These are phyloP conservation scores for Lampropteryx suffumata DNA, from an alignment of 2,888 invertebrate genomes.

Conservation along the genomic window DNA sequence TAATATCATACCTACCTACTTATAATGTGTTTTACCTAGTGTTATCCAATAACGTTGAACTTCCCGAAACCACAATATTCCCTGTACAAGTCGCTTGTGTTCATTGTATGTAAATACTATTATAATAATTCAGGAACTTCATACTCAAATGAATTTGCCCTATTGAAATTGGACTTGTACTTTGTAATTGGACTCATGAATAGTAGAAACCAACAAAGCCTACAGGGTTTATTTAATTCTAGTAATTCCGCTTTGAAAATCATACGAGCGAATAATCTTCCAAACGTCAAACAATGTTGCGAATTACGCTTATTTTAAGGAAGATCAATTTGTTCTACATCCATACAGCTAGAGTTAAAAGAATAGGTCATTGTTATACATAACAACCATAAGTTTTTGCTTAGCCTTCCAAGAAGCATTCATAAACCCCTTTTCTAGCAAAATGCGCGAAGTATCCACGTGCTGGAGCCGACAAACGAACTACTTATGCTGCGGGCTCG, in stretches of 20 bases:
- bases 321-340: slow-evolving; percentile 24
- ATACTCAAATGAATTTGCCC: slow-evolving; percentile 49
- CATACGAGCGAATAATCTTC: slow-evolving; percentile 53
- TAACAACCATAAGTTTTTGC: slow-evolving; percentile 45
- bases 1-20: too few relatives aligned
- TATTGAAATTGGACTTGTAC: slow-evolving; percentile 38
- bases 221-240: slow-evolving; percentile 50
- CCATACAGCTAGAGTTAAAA: slow-evolving; percentile 40
- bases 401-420: slow-evolving; percentile 54
- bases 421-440: slow-evolving; percentile 62
- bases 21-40: too few relatives aligned
- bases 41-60: too few relatives aligned
- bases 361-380: slow-evolving; percentile 46
- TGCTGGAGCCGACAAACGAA: slow-evolving; percentile 65
- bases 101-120: slow-evolving; percentile 33
- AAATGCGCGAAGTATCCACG: slow-evolving; percentile 61
- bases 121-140: slow-evolving; percentile 32
- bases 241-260: slow-evolving; percentile 52
- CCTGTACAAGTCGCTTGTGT: slow-evolving; percentile 27
- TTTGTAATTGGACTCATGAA: slow-evolving; percentile 20
- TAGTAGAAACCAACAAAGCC: slow-evolving; percentile 35
- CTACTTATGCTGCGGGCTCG: slow-evolving; percentile 22
- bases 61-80: neutral
- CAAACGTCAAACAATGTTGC: slow-evolving; percentile 5
- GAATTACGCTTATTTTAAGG: slow-evolving; percentile 40